phyloP scores from a whole-genome alignment of 37 sponge, comb jelly and placozoan species.

The Chondrilla cf. caribensis region DNA sequence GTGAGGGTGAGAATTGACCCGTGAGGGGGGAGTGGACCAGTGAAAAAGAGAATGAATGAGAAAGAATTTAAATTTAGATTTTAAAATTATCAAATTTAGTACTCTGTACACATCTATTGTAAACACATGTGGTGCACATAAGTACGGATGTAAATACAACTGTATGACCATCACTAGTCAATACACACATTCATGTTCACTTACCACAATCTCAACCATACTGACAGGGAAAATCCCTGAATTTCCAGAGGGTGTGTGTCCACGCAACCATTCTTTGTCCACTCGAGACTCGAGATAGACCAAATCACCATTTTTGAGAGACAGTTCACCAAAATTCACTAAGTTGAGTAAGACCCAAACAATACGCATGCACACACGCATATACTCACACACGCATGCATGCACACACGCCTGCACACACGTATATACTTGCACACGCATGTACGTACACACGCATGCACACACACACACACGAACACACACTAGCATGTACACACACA shows the following conservation, averaged over 20 bases:
- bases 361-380: background rate
- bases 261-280: background rate
- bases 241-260: background rate
- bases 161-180: background rate
- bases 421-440: background rate
- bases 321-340: slow-evolving; percentile 11
- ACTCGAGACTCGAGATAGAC: background rate
- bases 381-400: too few species aligned
- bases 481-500: too few species aligned
- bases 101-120: background rate
- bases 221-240: slow-evolving; percentile 11
- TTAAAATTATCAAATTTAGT: too few species aligned
- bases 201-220: slow-evolving; percentile 23
- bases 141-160: background rate
- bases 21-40: too few species aligned
- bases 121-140: background rate
- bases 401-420: too few species aligned
- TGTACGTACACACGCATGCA: background rate
- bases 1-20: too few species aligned
- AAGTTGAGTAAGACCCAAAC: slow-evolving; percentile 29
- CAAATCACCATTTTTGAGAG: slow-evolving; percentile 16
- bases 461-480: too few species aligned
- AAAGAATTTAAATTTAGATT: too few species aligned
- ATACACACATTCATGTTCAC: background rate
- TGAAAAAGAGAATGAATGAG: too few species aligned